phyloP scores from a whole-genome alignment of 2,113 vertebrate genomes.

The Excalfactoria chinensis region DNA sequence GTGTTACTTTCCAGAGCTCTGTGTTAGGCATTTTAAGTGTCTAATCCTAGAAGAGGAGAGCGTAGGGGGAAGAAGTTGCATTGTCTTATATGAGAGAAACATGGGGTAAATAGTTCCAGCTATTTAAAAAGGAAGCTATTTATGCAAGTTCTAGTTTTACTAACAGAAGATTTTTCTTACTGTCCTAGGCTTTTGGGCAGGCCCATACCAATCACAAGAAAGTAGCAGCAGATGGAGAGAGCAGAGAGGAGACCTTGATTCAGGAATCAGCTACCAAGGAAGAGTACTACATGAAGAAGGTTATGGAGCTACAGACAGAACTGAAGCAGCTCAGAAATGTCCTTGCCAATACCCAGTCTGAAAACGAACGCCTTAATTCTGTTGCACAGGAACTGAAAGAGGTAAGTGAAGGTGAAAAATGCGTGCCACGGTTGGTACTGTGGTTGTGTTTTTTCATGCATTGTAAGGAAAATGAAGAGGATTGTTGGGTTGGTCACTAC shows the following conservation, averaged over 20 bases:
- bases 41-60: background rate
- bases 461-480: background rate
- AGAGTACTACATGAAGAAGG: conserved; percentile 92
- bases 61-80: background rate
- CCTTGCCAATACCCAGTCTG: conserved; percentile 87
- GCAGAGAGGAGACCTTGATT: conserved; percentile 95
- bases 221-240: conserved; percentile 96
- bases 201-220: conserved; percentile 95
- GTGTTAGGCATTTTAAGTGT: background rate
- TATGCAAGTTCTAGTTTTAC: background rate
- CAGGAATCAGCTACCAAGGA: conserved; percentile 97
- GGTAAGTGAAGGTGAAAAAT: conserved; percentile 72
- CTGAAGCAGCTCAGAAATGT: conserved; percentile 89
- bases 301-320: conserved; percentile 94
- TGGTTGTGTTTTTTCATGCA: background rate
- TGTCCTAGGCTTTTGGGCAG: conserved; percentile 92
- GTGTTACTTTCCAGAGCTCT: background rate
- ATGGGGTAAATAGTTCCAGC: background rate
- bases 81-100: background rate
- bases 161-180: conserved; percentile 1
- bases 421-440: background rate
- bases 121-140: background rate
- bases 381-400: conserved; percentile 92
- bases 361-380: conserved; percentile 90
- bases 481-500: background rate